Evolutionary conservation across 2,888 invertebrate genomes (phyloP), one percentile per base, ranked within the genome.

Genomic region (Drosophila histrio): DNA sequence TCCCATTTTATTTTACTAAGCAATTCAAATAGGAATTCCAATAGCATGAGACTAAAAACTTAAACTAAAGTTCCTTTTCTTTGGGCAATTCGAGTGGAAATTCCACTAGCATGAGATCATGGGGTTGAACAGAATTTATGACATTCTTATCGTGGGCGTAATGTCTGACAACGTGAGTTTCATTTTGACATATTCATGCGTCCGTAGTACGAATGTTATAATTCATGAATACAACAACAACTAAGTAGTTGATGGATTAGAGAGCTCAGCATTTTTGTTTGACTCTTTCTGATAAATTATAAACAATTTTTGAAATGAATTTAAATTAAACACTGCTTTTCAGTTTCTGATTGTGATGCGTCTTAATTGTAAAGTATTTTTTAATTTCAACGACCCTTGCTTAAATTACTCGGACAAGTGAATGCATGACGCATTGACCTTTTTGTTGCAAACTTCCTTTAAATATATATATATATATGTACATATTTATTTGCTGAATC

Each of bases 51-150:
- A 24, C n/a, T n/a, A n/a, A n/a, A n/a, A n/a, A n/a, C n/a, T n/a
- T n/a, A n/a, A 32, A 36, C 4, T 21, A 21, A 17, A 28, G 39
- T 49, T 57, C 8, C 8, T 34, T 19, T 24, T 11, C n/a, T 26
- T 34, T 2, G 3, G 26, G 30, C 50, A 50, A 30, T 4, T 11
- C 49, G 9, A 38, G 61, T 34, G 49, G 50, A 62, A 82, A 86
- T 82, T 82, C 77, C 83, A 64, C 9, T 17, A 24, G 62, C 72
- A 82, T 79, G 66, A 60, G 81, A 24, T 81, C 87, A 81, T 62
- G 47, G 52, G 17, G 21, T 53, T 53, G 58, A 34, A 69, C 64
- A 19, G 11, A 34, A 34, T 41, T 53, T 22, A 36, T 30, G 6
- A 28, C 41, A 9, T 34, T 69, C 75, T 78, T 78, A 74, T 75